Evolutionary conservation across 2,888 invertebrate species (phyloP), one percentile per base, ranked within the genome.

Genomic region (Diogma glabrata): DNA sequence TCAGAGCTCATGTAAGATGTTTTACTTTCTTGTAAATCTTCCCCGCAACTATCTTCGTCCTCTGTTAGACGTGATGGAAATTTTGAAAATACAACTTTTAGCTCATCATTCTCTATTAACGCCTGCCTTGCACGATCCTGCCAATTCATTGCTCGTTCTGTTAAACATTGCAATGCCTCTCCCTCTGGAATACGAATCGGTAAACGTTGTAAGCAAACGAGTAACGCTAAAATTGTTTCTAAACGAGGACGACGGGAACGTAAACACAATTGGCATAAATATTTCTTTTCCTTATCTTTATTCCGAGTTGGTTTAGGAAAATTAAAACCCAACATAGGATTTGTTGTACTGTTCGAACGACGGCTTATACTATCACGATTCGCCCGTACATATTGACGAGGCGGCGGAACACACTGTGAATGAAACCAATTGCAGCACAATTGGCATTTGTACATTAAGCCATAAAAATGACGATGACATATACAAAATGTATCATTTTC

Each of bases 401-500:
- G 57, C 8, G 59, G 59, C 3, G 69, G 64, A 4, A 70, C 69
- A 57, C 70, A 70, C 9, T 63, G 63, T 43, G 64, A 82, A 66
- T 96, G 96, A 66, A 91, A 96, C 87, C 90, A 92, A 66, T 95
- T 94, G 65, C 85, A 85, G 73, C 96, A 97, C 26, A 95, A 76
- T 62, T 94, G 91, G 71, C 96, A 97, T 66, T 91, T 87, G 63
- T 88, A 78, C 93, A 95, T 93, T 49, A 84, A 72, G 2, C 84
- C 86, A 58, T 78, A 79, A 61, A 82, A 79, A 2, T 81, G 73
- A 57, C 82, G 80, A 59, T 83, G 82, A 62, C 92, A 93, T 49
- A 86, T 70, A 64, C 92, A 95, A 73, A 85, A 92, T 50, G 69
- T 75, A 58, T 68, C 73, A 2, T 75, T 74, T 10, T 67, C 56